phyloP scores from a whole-genome alignment of 2,113 vertebrate species.

The Budorcas taxicolor region DNA sequence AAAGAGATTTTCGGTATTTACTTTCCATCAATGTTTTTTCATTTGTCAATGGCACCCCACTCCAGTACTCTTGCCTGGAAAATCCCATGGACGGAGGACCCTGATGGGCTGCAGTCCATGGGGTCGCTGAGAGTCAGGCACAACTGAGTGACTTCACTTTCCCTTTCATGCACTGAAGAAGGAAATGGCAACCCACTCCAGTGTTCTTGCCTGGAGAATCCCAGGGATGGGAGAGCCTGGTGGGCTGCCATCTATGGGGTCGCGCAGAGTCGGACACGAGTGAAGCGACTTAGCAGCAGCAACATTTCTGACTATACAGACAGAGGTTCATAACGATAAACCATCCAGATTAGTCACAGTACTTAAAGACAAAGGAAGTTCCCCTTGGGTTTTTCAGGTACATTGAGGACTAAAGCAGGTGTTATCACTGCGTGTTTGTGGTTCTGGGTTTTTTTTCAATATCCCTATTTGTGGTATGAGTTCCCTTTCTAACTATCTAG shows the following conservation, averaged over 20 bases:
- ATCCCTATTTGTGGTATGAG: neutral
- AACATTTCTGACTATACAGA: neutral
- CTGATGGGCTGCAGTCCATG: too few relatives aligned
- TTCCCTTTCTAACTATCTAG: neutral
- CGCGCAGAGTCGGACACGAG: too few relatives aligned
- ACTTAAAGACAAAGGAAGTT: neutral
- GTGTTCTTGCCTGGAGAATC: too few relatives aligned
- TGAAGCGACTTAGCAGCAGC: too few relatives aligned
- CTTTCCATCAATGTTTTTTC: neutral
- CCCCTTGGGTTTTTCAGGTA: neutral
- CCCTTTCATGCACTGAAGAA: too few relatives aligned
- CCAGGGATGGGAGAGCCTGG: too few relatives aligned
- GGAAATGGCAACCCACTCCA: too few relatives aligned
- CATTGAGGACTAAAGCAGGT: neutral
- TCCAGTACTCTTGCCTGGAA: too few relatives aligned
- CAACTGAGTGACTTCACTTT: too few relatives aligned
- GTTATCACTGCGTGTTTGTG: slow-evolving; percentile 2
- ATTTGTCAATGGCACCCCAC: neutral
- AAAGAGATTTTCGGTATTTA: slow-evolving; percentile 11
- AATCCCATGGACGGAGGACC: too few relatives aligned
- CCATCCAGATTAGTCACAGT: neutral
- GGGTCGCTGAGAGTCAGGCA: too few relatives aligned
- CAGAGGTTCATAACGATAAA: slow-evolving; percentile 1
- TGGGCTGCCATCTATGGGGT: too few relatives aligned
- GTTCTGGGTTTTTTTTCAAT: neutral